Conservation (phyloP, 1,140 invertebrate genomes). For the Drosophila santomea region DNA sequence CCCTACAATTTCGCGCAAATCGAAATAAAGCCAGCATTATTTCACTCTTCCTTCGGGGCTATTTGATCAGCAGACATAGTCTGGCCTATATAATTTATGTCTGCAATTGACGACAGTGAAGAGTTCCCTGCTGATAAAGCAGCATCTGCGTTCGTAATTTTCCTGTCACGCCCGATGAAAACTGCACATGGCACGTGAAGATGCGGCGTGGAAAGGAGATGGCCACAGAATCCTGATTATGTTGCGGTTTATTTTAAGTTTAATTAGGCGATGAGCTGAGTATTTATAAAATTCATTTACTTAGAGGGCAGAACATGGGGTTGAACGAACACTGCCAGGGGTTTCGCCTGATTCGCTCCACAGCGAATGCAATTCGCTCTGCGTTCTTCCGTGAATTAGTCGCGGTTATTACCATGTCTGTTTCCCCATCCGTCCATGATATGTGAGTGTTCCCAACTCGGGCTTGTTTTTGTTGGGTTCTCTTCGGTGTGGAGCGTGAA, state of each 20-base stretch:
- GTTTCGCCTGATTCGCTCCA: conserved; percentile 49
- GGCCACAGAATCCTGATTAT: conserved; percentile 58
- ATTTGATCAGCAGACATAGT: conserved; percentile 15
- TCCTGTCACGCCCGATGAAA: conserved; percentile 69
- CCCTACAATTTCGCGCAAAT: conserved; percentile 57
- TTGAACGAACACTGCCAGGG: not conserved
- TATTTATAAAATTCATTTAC: conserved; percentile 60
- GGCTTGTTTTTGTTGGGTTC: conserved; percentile 23
- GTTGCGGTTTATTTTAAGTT: conserved; percentile 72
- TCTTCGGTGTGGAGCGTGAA: conserved; percentile 57
- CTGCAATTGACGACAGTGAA: conserved; percentile 61
- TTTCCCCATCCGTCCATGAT: conserved; percentile 19
- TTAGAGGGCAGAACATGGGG: not conserved
- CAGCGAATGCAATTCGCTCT: conserved; percentile 69
- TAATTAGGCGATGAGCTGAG: conserved; percentile 65
- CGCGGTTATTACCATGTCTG: conserved; percentile 75
- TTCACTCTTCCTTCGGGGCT: not conserved
- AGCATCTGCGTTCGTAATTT: conserved; percentile 53
- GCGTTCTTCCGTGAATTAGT: conserved; percentile 76
- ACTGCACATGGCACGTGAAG: conserved; percentile 67
- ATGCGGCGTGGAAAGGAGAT: conserved; percentile 22
- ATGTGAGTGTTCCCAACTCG: conserved; percentile 31
- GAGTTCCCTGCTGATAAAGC: no score
- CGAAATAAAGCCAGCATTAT: conserved; percentile 43
- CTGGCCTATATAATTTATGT: conserved; percentile 62